Conservation (phyloP, 2,888 invertebrate species). For the Leucozona laternaria region DNA sequence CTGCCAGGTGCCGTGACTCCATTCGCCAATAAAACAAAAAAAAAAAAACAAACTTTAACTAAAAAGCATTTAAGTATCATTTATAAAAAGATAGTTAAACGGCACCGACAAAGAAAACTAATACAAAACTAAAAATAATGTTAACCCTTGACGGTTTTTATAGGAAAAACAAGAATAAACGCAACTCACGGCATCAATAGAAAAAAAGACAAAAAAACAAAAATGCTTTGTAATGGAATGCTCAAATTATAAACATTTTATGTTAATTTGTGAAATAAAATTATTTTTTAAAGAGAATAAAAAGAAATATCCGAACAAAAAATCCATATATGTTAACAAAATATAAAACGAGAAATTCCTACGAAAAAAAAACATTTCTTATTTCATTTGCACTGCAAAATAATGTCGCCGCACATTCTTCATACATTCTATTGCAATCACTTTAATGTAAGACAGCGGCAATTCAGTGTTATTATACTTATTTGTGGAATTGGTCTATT, state of each 20-base stretch:
- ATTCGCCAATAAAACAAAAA: no score
- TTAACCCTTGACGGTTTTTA: background rate
- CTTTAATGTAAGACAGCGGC: conserved; percentile 37
- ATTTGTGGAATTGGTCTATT: conserved; percentile 33
- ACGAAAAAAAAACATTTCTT: background rate
- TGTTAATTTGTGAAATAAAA: conserved; percentile 30
- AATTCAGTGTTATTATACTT: conserved; percentile 22
- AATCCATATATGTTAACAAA: background rate
- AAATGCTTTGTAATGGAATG: conserved; percentile 63
- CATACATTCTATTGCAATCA: conserved; percentile 40
- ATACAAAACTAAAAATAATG: background rate
- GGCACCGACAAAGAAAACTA: background rate
- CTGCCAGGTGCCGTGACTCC: no score
- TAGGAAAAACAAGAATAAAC: background rate
- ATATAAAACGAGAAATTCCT: conserved; percentile 7
- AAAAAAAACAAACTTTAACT: no score
- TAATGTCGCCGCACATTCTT: conserved; percentile 42
- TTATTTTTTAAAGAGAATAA: conserved; percentile 49
- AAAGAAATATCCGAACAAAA: conserved; percentile 11
- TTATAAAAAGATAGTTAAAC: background rate
- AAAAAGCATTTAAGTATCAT: background rate
- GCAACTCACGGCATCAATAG: background rate
- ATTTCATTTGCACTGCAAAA: background rate
- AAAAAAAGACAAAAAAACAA: background rate
- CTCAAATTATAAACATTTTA: conserved; percentile 39